Conservation (phyloP, 2,797 vertebrate species). For the Liasis olivaceus region DNA sequence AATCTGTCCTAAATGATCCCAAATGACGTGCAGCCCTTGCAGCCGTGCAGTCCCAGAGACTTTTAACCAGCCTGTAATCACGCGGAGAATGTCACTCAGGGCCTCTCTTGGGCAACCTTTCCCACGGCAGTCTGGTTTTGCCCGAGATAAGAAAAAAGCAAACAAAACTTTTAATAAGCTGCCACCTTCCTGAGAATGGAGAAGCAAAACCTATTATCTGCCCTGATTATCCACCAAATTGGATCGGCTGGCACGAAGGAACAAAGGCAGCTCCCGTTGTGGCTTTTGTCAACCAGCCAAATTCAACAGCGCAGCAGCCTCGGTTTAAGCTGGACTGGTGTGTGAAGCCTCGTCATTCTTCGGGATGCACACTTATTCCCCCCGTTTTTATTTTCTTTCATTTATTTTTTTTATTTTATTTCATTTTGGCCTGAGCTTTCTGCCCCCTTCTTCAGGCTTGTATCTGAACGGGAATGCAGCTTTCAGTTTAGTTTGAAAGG, state of each 20-base stretch:
- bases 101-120: neutral
- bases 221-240: conserved; percentile 26
- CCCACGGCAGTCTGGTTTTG: neutral
- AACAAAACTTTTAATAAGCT: conserved; percentile 32
- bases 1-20: too few species aligned
- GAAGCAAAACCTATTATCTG: conserved; percentile 15
- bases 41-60: too few species aligned
- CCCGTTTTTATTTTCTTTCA: neutral
- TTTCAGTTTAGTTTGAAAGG: neutral
- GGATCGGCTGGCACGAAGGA: neutral
- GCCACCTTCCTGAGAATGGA: neutral
- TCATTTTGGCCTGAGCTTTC: neutral
- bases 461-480: neutral
- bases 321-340: neutral
- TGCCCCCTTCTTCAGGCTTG: neutral
- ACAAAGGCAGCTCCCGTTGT: neutral
- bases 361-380: too few species aligned
- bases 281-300: neutral
- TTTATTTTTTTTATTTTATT: neutral
- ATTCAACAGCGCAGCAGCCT: neutral
- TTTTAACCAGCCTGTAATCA: neutral
- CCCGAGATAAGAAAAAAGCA: conserved; percentile 12
- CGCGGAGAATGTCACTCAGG: neutral
- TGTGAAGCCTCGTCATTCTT: neutral
- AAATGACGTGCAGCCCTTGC: too few species aligned